A percentile compares a stretch with the other conserved stretches of the same genome.
These are phyloP conservation scores for Girardinichthys multiradiatus DNA, from an alignment of 2,113 vertebrate genomes.

Conservation along the genomic window DNA sequence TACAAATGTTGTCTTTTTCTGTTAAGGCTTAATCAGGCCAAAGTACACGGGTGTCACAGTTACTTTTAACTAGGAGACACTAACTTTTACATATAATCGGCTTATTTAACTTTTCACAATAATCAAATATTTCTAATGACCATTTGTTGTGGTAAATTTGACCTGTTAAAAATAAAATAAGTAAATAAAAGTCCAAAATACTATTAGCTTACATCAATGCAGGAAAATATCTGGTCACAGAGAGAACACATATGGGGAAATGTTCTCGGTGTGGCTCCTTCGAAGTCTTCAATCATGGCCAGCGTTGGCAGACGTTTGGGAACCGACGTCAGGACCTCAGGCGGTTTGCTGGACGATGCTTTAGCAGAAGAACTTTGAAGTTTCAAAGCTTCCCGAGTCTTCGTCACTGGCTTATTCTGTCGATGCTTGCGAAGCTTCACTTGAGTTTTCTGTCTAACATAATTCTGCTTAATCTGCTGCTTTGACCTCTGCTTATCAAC, in stretches of 20 bases:
- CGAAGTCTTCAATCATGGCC: slow-evolving; percentile 95
- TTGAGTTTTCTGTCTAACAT: neutral
- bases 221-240: slow-evolving; percentile 92
- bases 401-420: neutral
- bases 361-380: neutral
- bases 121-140: no score
- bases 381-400: neutral
- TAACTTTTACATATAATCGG: no score
- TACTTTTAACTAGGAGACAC: no score
- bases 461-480: neutral
- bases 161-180: no score
- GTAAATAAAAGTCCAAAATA: no score
- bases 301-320: slow-evolving; percentile 83
- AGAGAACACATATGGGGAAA: slow-evolving; percentile 98
- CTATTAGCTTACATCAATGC: no score
- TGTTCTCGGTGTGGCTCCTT: slow-evolving; percentile 87
- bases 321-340: slow-evolving; percentile 5
- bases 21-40: no score
- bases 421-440: neutral
- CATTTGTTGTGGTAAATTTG: no score
- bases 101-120: no score
- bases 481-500: neutral
- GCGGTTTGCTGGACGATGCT: neutral
- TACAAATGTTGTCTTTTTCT: no score
- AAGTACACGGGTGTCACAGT: no score